phyloP scores from a whole-genome alignment of 2,888 invertebrate genomes.

The Anthophora plumipes region DNA sequence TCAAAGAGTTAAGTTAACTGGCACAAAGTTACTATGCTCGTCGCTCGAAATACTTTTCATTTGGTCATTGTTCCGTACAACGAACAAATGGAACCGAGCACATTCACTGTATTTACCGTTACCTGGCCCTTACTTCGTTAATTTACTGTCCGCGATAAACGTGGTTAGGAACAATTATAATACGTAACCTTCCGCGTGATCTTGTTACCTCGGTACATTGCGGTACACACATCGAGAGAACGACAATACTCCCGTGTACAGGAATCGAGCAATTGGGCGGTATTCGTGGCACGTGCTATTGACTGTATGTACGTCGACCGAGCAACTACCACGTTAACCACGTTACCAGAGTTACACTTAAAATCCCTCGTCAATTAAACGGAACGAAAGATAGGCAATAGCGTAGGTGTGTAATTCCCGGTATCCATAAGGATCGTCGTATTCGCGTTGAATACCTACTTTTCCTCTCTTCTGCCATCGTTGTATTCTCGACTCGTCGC shows the following conservation, averaged over 20 bases:
- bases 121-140: too few relatives aligned
- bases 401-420: constrained; percentile 17
- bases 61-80: too few relatives aligned
- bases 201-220: background rate
- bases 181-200: constrained; percentile 5
- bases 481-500: constrained; percentile 1
- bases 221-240: background rate
- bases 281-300: constrained; percentile 12
- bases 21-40: too few relatives aligned
- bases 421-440: background rate
- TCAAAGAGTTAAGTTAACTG: too few relatives aligned
- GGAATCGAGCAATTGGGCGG: constrained; percentile 14
- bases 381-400: background rate
- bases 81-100: too few relatives aligned
- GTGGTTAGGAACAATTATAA: background rate
- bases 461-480: too few relatives aligned
- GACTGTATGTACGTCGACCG: constrained; percentile 4
- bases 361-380: constrained; percentile 23
- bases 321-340: background rate
- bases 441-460: background rate
- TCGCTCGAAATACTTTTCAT: too few relatives aligned
- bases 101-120: background rate
- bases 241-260: background rate
- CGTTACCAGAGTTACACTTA: constrained; percentile 20
- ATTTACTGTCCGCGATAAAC: too few relatives aligned